Conservation (phyloP, 2,113 vertebrate genomes). For the Prinia subflava region DNA sequence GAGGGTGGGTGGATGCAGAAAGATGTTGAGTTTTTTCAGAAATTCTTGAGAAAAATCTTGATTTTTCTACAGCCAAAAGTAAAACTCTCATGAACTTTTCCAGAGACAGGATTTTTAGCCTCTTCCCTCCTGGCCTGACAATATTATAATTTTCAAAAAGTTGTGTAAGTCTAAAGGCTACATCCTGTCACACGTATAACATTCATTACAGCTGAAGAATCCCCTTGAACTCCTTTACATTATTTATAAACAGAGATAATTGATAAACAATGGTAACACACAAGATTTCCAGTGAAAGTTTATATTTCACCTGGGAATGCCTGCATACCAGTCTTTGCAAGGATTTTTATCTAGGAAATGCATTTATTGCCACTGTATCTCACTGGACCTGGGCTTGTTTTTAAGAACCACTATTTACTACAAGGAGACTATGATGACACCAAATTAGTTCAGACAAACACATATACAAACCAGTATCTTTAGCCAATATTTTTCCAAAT, state of each 20-base stretch:
- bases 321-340: not conserved
- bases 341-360: not conserved
- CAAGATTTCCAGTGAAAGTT: not conserved
- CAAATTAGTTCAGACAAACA: not conserved
- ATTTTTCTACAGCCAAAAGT: not conserved
- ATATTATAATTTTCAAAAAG: not conserved
- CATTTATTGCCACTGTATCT: not conserved
- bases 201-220: not conserved
- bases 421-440: not conserved
- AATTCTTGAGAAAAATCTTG: not conserved
- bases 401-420: not conserved
- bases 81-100: not conserved
- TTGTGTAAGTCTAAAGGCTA: not conserved
- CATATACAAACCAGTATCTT: not conserved
- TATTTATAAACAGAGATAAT: not conserved
- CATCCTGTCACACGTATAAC: not conserved
- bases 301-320: not conserved
- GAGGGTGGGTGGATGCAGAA: not conserved
- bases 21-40: not conserved
- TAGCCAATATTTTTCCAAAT: not conserved
- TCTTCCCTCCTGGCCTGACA: fast-evolving
- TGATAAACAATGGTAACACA: not conserved
- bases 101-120: not conserved
- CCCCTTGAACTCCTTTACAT: not conserved
- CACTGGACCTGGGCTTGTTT: not conserved